These are phyloP conservation scores for Brachyhypopomus gauderio DNA, from an alignment of 2,113 vertebrate species.

Conservation along the genomic window DNA sequence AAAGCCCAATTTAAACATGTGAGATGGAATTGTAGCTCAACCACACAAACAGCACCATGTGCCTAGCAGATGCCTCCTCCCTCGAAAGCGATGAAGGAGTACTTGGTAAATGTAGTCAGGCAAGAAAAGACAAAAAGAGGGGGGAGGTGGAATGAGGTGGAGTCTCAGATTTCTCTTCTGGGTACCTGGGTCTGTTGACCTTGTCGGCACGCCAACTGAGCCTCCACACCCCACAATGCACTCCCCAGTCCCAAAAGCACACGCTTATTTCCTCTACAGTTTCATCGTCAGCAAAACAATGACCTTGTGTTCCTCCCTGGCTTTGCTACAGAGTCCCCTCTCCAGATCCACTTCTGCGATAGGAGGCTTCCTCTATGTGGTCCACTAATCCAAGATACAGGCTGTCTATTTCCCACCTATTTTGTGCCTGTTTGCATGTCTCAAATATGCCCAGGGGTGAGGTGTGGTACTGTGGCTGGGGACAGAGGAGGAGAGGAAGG, in stretches of 20 bases:
- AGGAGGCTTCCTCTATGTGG: background rate
- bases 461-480: too few species aligned
- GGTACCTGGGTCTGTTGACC: constrained; percentile 40
- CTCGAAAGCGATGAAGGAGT: constrained; percentile 53
- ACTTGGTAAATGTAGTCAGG: constrained; percentile 56
- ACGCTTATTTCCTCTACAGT: constrained; percentile 33
- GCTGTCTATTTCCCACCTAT: too few species aligned
- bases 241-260: constrained; percentile 16
- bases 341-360: background rate
- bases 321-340: constrained; percentile 41
- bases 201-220: constrained; percentile 31
- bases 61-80: constrained; percentile 62
- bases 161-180: constrained; percentile 40
- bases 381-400: too few species aligned
- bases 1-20: constrained; percentile 30
- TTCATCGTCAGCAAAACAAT: constrained; percentile 41
- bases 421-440: too few species aligned
- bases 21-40: constrained; percentile 16
- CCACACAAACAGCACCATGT: constrained; percentile 52
- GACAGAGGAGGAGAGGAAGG: too few species aligned
- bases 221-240: background rate
- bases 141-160: background rate
- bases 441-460: too few species aligned
- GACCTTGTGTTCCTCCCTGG: constrained; percentile 49
- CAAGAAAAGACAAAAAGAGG: constrained; percentile 23